Percentiles rank a stretch among this genome's conserved stretches.
Conservation (phyloP, 2,888 invertebrate species). For the Dicranocentrus wangi region DNA sequence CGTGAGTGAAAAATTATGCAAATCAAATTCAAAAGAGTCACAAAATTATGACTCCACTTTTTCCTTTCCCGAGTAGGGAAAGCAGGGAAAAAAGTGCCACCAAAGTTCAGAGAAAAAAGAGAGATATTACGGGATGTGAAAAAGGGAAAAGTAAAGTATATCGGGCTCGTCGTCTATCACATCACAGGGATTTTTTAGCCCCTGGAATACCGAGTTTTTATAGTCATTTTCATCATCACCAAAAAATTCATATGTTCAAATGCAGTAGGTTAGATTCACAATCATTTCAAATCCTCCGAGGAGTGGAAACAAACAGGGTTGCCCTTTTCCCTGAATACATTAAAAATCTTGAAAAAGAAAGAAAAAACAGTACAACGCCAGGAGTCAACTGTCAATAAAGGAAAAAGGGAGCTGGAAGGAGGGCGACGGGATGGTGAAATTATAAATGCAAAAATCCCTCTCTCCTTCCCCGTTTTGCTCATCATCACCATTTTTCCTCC, state of each 20-base stretch:
- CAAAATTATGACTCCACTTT: constrained; percentile 72
- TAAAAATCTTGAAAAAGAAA: no score
- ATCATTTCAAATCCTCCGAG: constrained; percentile 53
- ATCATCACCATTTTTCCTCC: constrained; percentile 47
- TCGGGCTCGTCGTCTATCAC: constrained; percentile 23
- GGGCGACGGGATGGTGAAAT: constrained; percentile 19
- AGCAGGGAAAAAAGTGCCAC: constrained; percentile 61
- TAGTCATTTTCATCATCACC: constrained; percentile 17
- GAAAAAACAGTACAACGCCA: constrained; percentile 44
- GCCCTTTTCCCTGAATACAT: no score
- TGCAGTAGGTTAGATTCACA: background rate
- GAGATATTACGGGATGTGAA: background rate
- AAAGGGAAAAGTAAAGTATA: constrained; percentile 11
- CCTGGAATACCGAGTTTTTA: background rate
- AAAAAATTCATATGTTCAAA: constrained; percentile 24
- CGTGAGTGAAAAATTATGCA: constrained; percentile 73
- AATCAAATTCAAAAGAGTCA: constrained; percentile 73
- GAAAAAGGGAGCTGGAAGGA: constrained; percentile 1
- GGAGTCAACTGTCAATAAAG: constrained; percentile 59
- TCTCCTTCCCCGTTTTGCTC: constrained; percentile 51
- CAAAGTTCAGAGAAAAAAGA: constrained; percentile 54
- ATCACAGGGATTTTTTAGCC: constrained; percentile 11
- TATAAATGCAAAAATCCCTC: constrained; percentile 59
- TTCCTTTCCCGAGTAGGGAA: constrained; percentile 60
- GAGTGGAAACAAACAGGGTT: constrained; percentile 54